phyloP scores from a whole-genome alignment of 2,113 vertebrate species.

The Sphaerodactylus townsendi region DNA sequence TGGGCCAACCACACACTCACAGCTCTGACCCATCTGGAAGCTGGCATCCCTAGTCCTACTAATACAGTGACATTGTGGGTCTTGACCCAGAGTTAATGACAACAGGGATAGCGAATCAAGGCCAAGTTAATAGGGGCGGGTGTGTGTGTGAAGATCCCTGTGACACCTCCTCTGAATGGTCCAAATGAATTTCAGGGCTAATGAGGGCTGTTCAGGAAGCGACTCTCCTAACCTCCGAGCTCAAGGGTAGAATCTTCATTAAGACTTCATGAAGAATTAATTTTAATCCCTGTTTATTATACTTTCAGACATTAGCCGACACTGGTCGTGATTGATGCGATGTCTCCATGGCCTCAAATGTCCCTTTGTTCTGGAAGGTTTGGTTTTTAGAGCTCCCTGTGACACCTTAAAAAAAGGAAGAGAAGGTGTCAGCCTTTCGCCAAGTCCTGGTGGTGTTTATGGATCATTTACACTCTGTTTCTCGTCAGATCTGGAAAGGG shows the following conservation, averaged over 20 bases:
- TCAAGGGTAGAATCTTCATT: constrained; percentile 34
- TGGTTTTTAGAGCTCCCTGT: neutral
- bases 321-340: constrained; percentile 31
- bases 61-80: no score
- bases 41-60: no score
- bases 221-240: constrained; percentile 23
- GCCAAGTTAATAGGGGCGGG: no score
- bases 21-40: no score
- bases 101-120: no score
- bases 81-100: no score
- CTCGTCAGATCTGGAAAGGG: neutral
- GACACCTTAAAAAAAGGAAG: fast-evolving
- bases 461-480: neutral
- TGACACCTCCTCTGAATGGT: no score
- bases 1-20: no score
- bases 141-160: no score
- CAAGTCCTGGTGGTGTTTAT: neutral
- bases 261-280: constrained; percentile 48
- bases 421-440: neutral
- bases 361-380: constrained; percentile 2
- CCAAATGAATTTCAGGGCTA: neutral
- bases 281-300: constrained; percentile 47
- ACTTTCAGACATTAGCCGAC: constrained; percentile 38
- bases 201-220: neutral
- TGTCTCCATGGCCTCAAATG: constrained; percentile 14